Base-by-base conservation (phyloP, 2,113 vertebrate species). In the Pelmatolapia mariae region DNA sequence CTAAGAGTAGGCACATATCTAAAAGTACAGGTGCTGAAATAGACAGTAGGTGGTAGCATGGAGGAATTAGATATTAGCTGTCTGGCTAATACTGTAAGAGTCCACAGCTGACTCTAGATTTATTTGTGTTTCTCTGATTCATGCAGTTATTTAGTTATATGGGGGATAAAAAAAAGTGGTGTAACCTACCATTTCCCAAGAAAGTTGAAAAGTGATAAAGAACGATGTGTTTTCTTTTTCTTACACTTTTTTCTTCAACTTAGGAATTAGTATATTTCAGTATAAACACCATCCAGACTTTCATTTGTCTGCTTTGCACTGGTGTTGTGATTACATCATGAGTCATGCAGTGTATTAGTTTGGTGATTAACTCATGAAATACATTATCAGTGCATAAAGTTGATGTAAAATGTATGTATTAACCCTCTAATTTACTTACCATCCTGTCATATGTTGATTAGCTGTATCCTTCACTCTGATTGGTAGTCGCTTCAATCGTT, bases 71-170 rank as follows among this genome's bases (percentile, higher is more conserved):
- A 71, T 71, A 26, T 43, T 71, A 71, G n/a, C 38, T 43, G 38
- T 71, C 38, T 43, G n/a, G 36, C 15, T 76, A 47, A 18, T 47
- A 29, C 6, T 5, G 24, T 7, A 29, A 24, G 31, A 12, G 9
- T 29, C 71, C 22, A 76, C 6, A 76, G 40, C 10, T 76, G 16
- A 76, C 71, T 76, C 43, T 76, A 76, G 22, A 76, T 24, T 76
- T 19, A 29, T 29, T 76, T 76, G 24, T 50, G 24, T 76, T 5
- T 2, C 68, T 76, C 15, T 29, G 9, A 50, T 29, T 76, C 16
- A 12, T 31, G 43, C 71, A 29, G 43, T 76, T 18, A 45, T 76
- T 47, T 76, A 43, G 4, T 47, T 76, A 12, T 24, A 16, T 76
- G 24, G 24, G 24, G 9, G 15, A 16, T 24, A 29, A 76, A 47